A percentile compares a stretch with the other conserved stretches of the same genome.
phyloP scores from a whole-genome alignment of 2,113 vertebrate species.

The Uria lomvia region DNA sequence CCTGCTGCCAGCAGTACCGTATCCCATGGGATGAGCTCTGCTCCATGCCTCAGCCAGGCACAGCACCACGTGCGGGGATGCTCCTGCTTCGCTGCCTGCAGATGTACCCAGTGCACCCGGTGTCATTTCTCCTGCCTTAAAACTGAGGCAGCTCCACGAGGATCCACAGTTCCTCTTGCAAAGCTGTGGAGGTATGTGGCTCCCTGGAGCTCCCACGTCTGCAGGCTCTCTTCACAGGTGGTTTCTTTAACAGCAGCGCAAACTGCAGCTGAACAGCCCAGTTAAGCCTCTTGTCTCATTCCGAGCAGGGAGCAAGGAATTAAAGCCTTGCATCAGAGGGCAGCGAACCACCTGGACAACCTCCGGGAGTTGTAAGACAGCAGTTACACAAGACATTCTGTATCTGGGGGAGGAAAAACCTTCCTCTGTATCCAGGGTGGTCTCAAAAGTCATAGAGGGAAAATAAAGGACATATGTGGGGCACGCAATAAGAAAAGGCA shows the following conservation, averaged over 20 bases:
- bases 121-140: not conserved
- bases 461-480: not conserved
- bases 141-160: not conserved
- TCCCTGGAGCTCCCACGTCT: rapidly evolving
- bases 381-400: not conserved
- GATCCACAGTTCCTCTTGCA: not conserved
- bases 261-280: not conserved
- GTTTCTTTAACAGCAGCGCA: not conserved
- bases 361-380: not conserved
- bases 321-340: not conserved
- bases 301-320: not conserved
- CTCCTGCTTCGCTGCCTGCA: not conserved
- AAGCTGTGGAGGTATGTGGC: not conserved
- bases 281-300: not conserved
- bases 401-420: rapidly evolving
- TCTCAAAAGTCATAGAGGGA: not conserved
- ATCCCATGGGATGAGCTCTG: not conserved
- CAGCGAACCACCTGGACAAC: not conserved
- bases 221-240: not conserved
- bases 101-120: not conserved
- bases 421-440: not conserved
- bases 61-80: rapidly evolving
- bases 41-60: not conserved
- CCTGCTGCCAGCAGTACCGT: not conserved
- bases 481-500: not conserved